Percentiles rank a stretch among this genome's conserved stretches.
Conservation (phyloP, 2,113 vertebrate genomes). For the Hirundichthys speculiger region DNA sequence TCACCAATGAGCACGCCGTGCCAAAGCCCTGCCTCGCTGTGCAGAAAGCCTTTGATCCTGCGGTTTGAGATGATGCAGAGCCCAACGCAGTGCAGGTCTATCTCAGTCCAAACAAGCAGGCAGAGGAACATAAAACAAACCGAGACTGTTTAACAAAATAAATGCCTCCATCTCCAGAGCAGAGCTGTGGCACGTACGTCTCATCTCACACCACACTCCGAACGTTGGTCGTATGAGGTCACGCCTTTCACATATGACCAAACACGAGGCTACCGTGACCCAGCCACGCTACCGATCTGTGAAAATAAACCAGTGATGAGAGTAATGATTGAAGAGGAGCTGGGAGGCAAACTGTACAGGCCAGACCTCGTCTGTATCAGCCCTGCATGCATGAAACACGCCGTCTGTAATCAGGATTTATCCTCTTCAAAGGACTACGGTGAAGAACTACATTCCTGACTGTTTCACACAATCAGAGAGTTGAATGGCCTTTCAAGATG, state of each 20-base stretch:
- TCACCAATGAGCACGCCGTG: slow-evolving; percentile 2
- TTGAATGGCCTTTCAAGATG: slow-evolving; percentile 69
- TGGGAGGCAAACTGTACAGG: slow-evolving; percentile 1
- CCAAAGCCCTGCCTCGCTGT: neutral
- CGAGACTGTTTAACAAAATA: slow-evolving; percentile 53
- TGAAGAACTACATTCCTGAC: slow-evolving; percentile 3
- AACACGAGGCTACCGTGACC: slow-evolving; percentile 16
- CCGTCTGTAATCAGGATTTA: slow-evolving; percentile 5
- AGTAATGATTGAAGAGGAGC: slow-evolving; percentile 30
- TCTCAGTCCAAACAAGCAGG: slow-evolving; percentile 61
- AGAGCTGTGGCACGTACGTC: slow-evolving; percentile 27
- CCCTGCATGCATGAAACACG: neutral
- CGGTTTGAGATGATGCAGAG: slow-evolving; percentile 51
- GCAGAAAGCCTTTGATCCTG: slow-evolving; percentile 49
- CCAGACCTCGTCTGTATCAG: slow-evolving; percentile 47
- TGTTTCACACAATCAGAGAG: slow-evolving; percentile 7
- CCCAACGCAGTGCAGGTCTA: slow-evolving; percentile 17
- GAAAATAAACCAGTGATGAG: slow-evolving; percentile 58
- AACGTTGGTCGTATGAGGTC: slow-evolving; percentile 15
- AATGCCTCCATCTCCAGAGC: slow-evolving; percentile 43
- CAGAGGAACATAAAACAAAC: slow-evolving; percentile 68
- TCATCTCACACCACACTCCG: slow-evolving; percentile 10
- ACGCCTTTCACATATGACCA: slow-evolving; percentile 4
- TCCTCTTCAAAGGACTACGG: slow-evolving; percentile 12
- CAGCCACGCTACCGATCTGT: slow-evolving; percentile 13